These are phyloP conservation scores for Crotalus helleri DNA, from an alignment of 2,113 vertebrate genomes.

Conservation along the genomic window DNA sequence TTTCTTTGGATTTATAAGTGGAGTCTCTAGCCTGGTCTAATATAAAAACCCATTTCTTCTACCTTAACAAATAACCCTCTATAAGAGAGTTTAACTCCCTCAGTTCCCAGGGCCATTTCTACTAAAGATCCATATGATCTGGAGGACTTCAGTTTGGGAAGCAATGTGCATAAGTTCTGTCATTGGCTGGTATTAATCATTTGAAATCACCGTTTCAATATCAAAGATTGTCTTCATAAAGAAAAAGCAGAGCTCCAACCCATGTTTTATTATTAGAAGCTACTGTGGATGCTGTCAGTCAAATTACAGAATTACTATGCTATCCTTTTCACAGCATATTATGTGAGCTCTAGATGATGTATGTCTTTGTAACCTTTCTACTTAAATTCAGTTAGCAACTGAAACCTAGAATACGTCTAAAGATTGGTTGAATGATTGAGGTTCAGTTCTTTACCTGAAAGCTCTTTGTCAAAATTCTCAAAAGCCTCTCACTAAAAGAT, in stretches of 20 bases:
- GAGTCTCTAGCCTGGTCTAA: not conserved
- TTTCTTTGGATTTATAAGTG: slow-evolving; percentile 9
- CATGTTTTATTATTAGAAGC: not conserved
- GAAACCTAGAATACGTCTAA: not conserved
- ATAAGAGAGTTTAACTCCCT: not conserved
- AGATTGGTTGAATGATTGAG: not conserved
- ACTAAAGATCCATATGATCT: not conserved
- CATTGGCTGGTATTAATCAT: not conserved
- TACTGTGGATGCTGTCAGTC: not conserved
- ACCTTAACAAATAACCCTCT: not conserved
- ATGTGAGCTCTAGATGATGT: not conserved
- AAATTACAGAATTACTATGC: not conserved
- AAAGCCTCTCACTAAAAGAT: not conserved
- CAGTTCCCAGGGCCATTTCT: not conserved
- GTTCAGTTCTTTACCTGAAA: not conserved
- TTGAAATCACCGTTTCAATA: not conserved
- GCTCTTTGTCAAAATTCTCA: not conserved
- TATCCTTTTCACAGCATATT: not conserved
- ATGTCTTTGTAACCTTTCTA: not conserved
- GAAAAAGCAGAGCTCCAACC: not conserved
- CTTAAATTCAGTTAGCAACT: not conserved
- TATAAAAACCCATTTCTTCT: not conserved
- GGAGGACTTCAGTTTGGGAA: not conserved
- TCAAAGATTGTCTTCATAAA: not conserved
- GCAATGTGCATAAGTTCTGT: not conserved